Base-by-base conservation (phyloP, 2,113 vertebrate genomes). In the Rhipidura dahli region DNA sequence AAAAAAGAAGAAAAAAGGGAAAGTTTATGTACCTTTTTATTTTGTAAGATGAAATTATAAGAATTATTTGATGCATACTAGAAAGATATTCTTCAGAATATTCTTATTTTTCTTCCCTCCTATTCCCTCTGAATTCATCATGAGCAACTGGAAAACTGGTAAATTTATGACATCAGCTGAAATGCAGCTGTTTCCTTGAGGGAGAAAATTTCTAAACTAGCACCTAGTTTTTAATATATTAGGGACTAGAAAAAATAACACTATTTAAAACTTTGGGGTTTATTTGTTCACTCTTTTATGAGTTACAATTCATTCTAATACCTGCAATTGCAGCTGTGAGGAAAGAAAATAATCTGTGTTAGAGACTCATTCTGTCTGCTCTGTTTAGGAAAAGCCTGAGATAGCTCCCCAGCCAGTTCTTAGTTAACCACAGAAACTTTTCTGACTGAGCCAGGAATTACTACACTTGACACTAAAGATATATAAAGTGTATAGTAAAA, bases 121-220 rank as follows among this genome's bases (percentile, higher is more conserved):
- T 44, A 8, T 89, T 95, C 13, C 11, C 26, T 83, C 60, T 81
- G 35, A 94, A 50, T 53, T 61, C 23, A 65, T 77, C 27, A 70
- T 21, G 17, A 89, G 6, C 15, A 84, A 83, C 20, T 59, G 68
- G 60, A 89, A 92, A 90, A 64, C 23, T 21, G 33, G 27, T 60
- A 78, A 78, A 75, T 89, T 60, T 94, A 84, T 92, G 42, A 68
- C 57, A 68, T 75, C 11, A 13, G 15, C 42, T 64, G 15, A 37
- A 83, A 75, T 51, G 49, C 72, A 95, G 81, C 56, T 95, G 80
- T 92, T 96, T 92, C 47, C 77, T 75, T 84, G 49, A 91, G 83
- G 75, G 50, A 94, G 35, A 93, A 94, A 53, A 71, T 81, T 79
- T 82, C 79, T 91, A 79, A 64, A 72, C 4, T 13, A 82, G 19